Evolutionary conservation across 1,140 invertebrate genomes (phyloP).

Genomic region (Grapholita molesta): DNA sequence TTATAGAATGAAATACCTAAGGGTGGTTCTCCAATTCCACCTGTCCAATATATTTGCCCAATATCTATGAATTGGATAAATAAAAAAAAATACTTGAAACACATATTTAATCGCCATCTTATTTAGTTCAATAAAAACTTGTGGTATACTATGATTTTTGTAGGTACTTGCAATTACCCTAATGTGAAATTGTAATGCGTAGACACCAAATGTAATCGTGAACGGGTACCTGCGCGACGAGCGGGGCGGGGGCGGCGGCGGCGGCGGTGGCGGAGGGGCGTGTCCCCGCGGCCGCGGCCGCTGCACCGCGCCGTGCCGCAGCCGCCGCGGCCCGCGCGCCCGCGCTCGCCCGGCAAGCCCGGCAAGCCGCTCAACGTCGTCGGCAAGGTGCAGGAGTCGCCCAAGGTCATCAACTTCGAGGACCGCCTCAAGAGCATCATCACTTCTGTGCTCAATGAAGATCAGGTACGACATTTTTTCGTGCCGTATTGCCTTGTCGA

Average conservation of each 20-base stretch:
- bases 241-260: constrained; percentile 15
- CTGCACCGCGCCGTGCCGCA: constrained; percentile 27
- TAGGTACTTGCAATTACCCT: constrained; percentile 24
- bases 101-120: too few relatives aligned
- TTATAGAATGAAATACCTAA: too few relatives aligned
- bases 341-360: constrained; percentile 59
- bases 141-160: too few relatives aligned
- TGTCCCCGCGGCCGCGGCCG: constrained; percentile 20
- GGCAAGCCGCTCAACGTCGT: constrained; percentile 74
- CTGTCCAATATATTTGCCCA: too few relatives aligned
- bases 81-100: too few relatives aligned
- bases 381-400: constrained; percentile 84
- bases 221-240: constrained; percentile 69
- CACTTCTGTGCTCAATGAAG: constrained; percentile 92
- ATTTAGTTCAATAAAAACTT: too few relatives aligned
- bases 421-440: constrained; percentile 95
- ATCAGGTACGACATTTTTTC: constrained; percentile 70
- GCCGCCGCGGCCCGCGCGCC: constrained; percentile 47
- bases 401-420: constrained; percentile 92
- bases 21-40: too few relatives aligned
- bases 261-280: too few relatives aligned
- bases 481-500: background rate
- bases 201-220: constrained; percentile 67
- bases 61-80: too few relatives aligned
- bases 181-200: background rate